Evolutionary conservation across 2,797 vertebrate species (phyloP), one percentile per base, ranked within the genome.

Genomic region (Manis crassicaudata): DNA sequence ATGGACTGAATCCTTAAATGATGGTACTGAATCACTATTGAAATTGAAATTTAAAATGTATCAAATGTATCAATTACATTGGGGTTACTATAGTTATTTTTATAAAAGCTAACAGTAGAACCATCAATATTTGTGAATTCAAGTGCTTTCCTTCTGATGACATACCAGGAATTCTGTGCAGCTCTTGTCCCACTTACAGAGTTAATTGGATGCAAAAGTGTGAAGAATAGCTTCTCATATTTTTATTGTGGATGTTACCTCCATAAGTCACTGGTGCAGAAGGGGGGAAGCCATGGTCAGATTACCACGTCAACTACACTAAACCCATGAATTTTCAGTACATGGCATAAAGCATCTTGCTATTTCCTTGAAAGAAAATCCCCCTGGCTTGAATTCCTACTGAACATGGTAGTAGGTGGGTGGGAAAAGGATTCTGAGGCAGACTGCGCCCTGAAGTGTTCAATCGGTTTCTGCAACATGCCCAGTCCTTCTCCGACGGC

Each of bases 191-290:
- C 75, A 98, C 85, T 93, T 96, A 12, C 32, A 67, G 83, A 82
- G 68, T 97, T 97, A 85, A 96, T 2, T 95, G 93, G 98, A 97
- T 0, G 80, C 92, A 95, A 43, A 92, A 85, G 54, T 93, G 96
- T 96, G 35, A 60, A 80, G 68, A 97, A 96, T 7, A 97, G 88
- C 5, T 7, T 82, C 96, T 97, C 97, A 60, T 77, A 95, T 94
- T 97, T 94, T 97, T 92, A 96, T 96, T 94, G 92, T 60, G 6
- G 79, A 83, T 96, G 97, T 96, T 14, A 92, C 96, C 98, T 94
- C 93, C 95, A 32, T 52, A 93, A 96, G 58, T 23, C 92, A 21
- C 92, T 96, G 93, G 76, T 89, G 91, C 88, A 94, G 94, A 97
- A 94, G 70, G 35, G 96, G 87, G 65, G 54, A 4, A 4, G 18